Evolutionary conservation across 2,888 invertebrate genomes (phyloP), one percentile per base, ranked within the genome.

Genomic region (Leptinotarsa peninsularis): DNA sequence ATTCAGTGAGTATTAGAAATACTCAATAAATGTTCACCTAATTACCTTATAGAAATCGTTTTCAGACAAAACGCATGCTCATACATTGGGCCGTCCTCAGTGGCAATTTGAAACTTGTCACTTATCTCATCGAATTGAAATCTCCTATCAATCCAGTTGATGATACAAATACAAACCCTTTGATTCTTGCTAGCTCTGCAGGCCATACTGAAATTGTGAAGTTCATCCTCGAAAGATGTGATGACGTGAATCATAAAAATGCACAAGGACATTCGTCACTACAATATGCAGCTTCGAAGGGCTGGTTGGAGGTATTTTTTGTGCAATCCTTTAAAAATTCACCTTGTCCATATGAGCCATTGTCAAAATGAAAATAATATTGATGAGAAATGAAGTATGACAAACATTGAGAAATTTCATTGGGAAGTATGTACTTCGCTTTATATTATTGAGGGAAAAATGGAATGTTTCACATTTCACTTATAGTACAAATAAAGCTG

Each of bases 201-300:
- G 96, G 95, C 17, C 91, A 93, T 81, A 88, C 89, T 52, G 91
- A 93, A 82, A 92, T 94, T 68, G 94, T 95, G 0, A 90, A 90
- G 71, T 86, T 92, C 2, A 88, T 96, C 21, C 85, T 96, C 75
- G 89, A 90, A 18, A 91, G 92, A 84, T 93, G 93, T 58, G 95
- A 94, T 17, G 89, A 94, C 87, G 91, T 96, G 0, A 93, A 95
- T 88, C 92, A 93, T 68, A 91, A 92, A 83, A 94, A 93, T 72
- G 88, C 87, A 76, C 92, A 93, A 75, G 95, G 95, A 0, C 96
- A 96, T 87, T 93, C 95, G 54, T 90, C 96, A 13, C 87, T 97
- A 70, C 96, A 96, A 85, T 96, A 96, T 90, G 95, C 95, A 60
- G 93, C 95, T 76, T 96, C 96, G 0, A 96, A 96, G 89, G 94